These are phyloP conservation scores for Heteronetta atricapilla DNA, from an alignment of 2,113 vertebrate genomes.

Conservation along the genomic window DNA sequence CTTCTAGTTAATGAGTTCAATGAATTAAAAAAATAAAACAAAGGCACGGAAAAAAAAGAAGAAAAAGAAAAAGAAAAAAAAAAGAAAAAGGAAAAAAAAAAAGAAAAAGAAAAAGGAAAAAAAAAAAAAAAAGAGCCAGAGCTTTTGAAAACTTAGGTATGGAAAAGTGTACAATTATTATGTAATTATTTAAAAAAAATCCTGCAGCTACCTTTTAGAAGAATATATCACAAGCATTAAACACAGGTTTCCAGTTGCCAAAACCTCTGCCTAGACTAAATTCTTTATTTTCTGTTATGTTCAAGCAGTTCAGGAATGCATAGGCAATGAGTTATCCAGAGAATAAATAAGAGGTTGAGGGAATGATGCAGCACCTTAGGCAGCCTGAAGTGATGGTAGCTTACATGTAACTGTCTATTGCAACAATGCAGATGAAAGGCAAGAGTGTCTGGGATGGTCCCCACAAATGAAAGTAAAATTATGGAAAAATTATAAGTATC, in stretches of 20 bases:
- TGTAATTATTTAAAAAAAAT: not conserved
- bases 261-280: not conserved
- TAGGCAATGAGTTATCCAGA: not conserved
- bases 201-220: not conserved
- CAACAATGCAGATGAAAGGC: not conserved
- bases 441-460: not conserved
- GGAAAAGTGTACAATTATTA: not conserved
- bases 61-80: not conserved
- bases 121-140: not conserved
- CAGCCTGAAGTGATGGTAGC: not conserved
- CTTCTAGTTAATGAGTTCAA: not conserved
- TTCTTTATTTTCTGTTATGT: not conserved
- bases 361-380: not conserved
- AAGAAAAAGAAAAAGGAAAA: not conserved
- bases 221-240: not conserved
- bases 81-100: not conserved
- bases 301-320: not conserved
- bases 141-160: not conserved
- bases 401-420: not conserved
- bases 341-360: not conserved
- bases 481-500: not conserved
- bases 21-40: not conserved
- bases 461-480: not conserved
- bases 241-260: not conserved
- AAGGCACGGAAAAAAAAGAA: not conserved